Evolutionary conservation across 2,888 invertebrate species (phyloP).

Genomic region (Lagria hirta): DNA sequence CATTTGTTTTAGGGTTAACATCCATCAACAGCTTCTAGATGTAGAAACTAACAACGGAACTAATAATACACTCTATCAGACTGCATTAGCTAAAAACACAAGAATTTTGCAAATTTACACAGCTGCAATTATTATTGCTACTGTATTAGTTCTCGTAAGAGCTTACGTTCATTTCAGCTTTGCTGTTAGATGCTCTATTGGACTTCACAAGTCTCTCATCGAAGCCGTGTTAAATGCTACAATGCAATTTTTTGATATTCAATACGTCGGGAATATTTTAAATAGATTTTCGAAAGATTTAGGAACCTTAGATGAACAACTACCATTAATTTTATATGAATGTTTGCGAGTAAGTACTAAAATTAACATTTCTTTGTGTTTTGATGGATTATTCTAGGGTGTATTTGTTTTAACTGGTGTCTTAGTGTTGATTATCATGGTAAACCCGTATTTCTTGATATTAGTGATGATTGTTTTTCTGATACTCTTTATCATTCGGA

Average conservation of each 20-base stretch:
- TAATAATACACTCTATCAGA: slow-evolving; percentile 19
- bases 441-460: slow-evolving; percentile 30
- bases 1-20: slow-evolving; percentile 11
- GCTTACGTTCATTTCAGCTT: slow-evolving; percentile 22
- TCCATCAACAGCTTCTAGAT: slow-evolving; percentile 13
- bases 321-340: slow-evolving; percentile 31
- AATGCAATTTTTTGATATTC: slow-evolving; percentile 76
- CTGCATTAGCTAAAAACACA: slow-evolving; percentile 5
- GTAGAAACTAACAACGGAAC: slow-evolving; percentile 15
- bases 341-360: slow-evolving; percentile 28
- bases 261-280: slow-evolving; percentile 68
- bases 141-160: slow-evolving; percentile 18
- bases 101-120: slow-evolving; percentile 26
- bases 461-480: slow-evolving; percentile 25
- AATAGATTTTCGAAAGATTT: slow-evolving; percentile 74
- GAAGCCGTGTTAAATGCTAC: slow-evolving; percentile 44
- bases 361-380: slow-evolving; percentile 16
- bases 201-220: slow-evolving; percentile 5
- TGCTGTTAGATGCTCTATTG: slow-evolving; percentile 58
- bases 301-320: slow-evolving; percentile 31
- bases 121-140: slow-evolving; percentile 18
- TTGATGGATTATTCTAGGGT: no score
- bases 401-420: no score
- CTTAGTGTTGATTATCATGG: slow-evolving; percentile 27
- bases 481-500: slow-evolving; percentile 23